phyloP scores from a whole-genome alignment of 37 sponge, comb jelly and placozoan genomes.

The Ianthella basta region DNA sequence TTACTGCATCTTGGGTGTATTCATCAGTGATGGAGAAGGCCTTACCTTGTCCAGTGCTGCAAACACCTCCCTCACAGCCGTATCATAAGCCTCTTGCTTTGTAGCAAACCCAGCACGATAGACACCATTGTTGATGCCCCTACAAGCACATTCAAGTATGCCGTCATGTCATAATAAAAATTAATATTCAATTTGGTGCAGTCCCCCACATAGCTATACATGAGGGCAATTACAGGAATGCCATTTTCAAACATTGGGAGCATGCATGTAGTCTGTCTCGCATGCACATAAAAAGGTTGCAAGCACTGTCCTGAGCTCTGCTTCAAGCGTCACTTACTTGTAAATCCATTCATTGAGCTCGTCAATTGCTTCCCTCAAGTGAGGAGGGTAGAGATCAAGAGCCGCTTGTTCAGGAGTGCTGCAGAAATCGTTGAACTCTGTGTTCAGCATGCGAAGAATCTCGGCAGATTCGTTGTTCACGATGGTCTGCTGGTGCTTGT shows the following conservation, averaged over 20 bases:
- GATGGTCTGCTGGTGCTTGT: constrained; percentile 75
- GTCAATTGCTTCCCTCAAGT: constrained; percentile 79
- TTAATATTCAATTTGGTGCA: no score
- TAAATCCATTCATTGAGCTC: constrained; percentile 87
- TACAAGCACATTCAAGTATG: no score
- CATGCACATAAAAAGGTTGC: no score
- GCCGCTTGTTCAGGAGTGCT: constrained; percentile 59
- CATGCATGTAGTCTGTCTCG: no score
- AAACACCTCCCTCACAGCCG: constrained; percentile 82
- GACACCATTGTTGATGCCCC: constrained; percentile 92
- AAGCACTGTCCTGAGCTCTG: no score
- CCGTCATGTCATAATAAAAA: no score
- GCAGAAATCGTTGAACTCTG: constrained; percentile 88
- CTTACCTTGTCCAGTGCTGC: constrained; percentile 73
- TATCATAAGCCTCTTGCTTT: constrained; percentile 87
- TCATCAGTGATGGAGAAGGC: not conserved
- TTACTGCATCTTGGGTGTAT: not conserved
- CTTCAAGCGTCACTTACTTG: constrained; percentile 55
- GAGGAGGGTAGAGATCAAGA: constrained; percentile 82
- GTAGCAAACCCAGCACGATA: constrained; percentile 91
- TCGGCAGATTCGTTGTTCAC: constrained; percentile 92
- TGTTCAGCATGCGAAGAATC: constrained; percentile 86
- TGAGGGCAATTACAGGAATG: no score
- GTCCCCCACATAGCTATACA: no score
- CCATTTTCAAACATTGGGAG: not conserved